Conservation (phyloP, 2,113 vertebrate species). For the Mormoops blainvillei region DNA sequence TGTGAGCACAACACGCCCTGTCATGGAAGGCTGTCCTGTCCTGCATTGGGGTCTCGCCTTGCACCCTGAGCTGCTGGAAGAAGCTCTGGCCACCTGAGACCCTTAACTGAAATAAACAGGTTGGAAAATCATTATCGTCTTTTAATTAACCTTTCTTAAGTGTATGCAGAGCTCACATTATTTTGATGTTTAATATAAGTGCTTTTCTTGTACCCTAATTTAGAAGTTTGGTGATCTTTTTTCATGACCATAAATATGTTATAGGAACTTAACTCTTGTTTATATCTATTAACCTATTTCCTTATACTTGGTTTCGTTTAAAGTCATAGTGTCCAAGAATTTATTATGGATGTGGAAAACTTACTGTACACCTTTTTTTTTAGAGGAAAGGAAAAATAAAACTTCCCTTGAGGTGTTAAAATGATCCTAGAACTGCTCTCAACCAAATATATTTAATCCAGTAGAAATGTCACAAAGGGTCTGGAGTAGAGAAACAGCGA, state of each 20-base stretch:
- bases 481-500: neutral
- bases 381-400: neutral
- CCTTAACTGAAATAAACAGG: neutral
- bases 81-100: neutral
- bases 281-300: neutral
- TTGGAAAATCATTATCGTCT: neutral
- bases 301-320: neutral
- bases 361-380: neutral
- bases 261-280: neutral
- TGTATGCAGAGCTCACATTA: neutral
- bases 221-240: neutral
- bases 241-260: neutral
- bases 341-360: neutral
- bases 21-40: no score
- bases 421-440: neutral
- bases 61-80: no score
- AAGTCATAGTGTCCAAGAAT: neutral
- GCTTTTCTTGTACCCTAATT: no score
- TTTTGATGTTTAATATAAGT: neutral
- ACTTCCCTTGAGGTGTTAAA: neutral
- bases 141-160: neutral
- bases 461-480: neutral
- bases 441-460: neutral
- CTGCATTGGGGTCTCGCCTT: neutral
- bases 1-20: no score